Evolutionary conservation across 2,888 invertebrate species (phyloP), one percentile per base, ranked within the genome.

Genomic region (Tetranychus truncatus): DNA sequence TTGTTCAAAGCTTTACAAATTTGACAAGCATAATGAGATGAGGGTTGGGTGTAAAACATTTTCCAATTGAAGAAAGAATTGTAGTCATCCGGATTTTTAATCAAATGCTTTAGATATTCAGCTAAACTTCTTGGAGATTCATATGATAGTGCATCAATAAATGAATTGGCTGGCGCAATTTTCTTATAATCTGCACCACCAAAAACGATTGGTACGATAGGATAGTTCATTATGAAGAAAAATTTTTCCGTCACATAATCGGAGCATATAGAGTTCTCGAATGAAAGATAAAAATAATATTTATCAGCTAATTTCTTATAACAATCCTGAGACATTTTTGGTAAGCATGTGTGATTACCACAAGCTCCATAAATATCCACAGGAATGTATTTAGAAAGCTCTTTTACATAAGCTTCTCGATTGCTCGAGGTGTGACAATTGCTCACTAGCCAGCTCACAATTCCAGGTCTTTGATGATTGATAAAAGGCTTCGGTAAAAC

Each of bases 371-470:
- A 82, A n/a, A 83, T 82, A 77, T 83, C 82, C n/a, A 83, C 81
- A 75, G 76, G 69, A 21, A 83, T 81, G 21, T 66, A 75, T 77
- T 82, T 81, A 5, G 78, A 76, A 66, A 83, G 80, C 77, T 83
- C 82, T 15, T 79, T 76, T 5, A 81, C 83, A 76, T 80, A 82
- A 65, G 80, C 80, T 45, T 81, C 78, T 18, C 83, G 80, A 2
- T 80, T 80, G 76, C 83, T 82, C 18, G 81, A 78, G 6, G 83
- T 82, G 7, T 81, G 81, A 76, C 84, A 84, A 78, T 83, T 83
- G 20, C 83, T 83, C 11, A 83, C 83, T 77, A 84, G 82, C 83
- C 83, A 83, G 1, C 83, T 83, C 9, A 82, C 82, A 78, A 81
- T 79, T 76, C 82, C 81, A 76, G 78, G 80, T 67, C 74, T 71